phyloP scores from a whole-genome alignment of 2,888 invertebrate species.

The Pyrrhosoma nymphula region DNA sequence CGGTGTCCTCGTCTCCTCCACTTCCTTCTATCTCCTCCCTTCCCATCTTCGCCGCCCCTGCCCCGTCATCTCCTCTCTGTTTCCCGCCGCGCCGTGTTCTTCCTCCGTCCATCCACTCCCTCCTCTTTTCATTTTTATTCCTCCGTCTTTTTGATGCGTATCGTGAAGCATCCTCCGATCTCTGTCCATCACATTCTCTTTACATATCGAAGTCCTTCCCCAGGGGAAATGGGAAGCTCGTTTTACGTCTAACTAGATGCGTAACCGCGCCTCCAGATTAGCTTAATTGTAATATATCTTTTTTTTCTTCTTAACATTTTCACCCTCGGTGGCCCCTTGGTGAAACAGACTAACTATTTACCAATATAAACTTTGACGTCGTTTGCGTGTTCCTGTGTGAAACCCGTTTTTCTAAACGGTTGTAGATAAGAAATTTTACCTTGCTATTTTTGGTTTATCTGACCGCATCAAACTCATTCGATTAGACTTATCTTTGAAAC shows the following conservation, averaged over 20 bases:
- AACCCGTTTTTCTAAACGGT: too few relatives aligned
- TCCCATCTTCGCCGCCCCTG: not conserved
- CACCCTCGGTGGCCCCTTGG: too few relatives aligned
- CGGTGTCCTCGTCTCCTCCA: not conserved
- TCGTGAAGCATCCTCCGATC: not conserved
- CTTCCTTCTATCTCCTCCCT: not conserved
- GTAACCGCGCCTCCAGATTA: not conserved
- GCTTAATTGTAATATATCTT: not conserved
- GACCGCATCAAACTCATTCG: too few relatives aligned
- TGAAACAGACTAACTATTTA: too few relatives aligned
- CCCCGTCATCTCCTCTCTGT: not conserved
- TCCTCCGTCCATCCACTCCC: not conserved
- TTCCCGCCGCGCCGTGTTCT: not conserved
- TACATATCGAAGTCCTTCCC: not conserved
- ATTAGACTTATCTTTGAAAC: too few relatives aligned
- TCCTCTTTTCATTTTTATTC: not conserved
- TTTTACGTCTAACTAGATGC: not conserved
- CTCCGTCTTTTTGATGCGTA: not conserved
- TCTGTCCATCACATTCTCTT: not conserved
- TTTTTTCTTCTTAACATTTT: not conserved
- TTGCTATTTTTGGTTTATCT: too few relatives aligned
- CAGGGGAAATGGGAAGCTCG: not conserved
- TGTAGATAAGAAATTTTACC: too few relatives aligned
- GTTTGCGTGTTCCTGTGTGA: too few relatives aligned
- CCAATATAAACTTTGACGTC: too few relatives aligned